Conservation (phyloP, 2,113 vertebrate genomes). For the Sylvilagus bachmani region DNA sequence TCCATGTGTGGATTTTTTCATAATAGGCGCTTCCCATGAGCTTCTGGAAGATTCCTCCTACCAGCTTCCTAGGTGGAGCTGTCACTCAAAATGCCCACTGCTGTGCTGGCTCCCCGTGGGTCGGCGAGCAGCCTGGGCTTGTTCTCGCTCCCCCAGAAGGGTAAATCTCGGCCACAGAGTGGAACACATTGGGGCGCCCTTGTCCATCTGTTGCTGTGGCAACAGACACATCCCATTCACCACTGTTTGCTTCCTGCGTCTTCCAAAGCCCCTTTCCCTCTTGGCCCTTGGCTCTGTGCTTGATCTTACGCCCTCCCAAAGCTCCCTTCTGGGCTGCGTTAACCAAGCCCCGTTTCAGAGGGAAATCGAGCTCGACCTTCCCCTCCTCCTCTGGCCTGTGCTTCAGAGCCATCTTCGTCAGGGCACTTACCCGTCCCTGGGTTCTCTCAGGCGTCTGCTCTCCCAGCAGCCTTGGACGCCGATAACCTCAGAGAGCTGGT, state of each 20-base stretch:
- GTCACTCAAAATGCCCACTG: too few species aligned
- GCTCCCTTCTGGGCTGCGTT: not conserved
- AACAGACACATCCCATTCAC: not conserved
- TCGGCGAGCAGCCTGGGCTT: not conserved
- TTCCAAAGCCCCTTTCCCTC: not conserved
- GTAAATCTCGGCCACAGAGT: not conserved
- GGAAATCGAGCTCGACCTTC: too few species aligned
- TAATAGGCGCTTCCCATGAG: too few species aligned
- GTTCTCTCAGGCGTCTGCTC: too few species aligned
- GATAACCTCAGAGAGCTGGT: not conserved
- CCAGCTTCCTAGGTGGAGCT: not conserved
- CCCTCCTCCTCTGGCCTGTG: rapidly evolving
- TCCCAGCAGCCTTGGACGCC: not conserved
- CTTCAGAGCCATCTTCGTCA: not conserved
- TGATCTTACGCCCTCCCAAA: not conserved
- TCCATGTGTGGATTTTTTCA: too few species aligned
- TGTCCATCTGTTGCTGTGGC: not conserved
- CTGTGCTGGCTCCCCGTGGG: not conserved
- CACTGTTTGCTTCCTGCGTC: too few species aligned
- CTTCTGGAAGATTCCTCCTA: too few species aligned
- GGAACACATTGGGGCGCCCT: not conserved
- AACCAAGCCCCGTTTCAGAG: not conserved
- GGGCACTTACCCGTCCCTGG: too few species aligned
- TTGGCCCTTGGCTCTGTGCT: not conserved
- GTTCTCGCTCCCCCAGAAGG: not conserved